A percentile compares a stretch with the other conserved stretches of the same genome.
These are phyloP conservation scores for Neodon shergylaensis DNA, from an alignment of 2,113 vertebrate genomes.

Conservation along the genomic window DNA sequence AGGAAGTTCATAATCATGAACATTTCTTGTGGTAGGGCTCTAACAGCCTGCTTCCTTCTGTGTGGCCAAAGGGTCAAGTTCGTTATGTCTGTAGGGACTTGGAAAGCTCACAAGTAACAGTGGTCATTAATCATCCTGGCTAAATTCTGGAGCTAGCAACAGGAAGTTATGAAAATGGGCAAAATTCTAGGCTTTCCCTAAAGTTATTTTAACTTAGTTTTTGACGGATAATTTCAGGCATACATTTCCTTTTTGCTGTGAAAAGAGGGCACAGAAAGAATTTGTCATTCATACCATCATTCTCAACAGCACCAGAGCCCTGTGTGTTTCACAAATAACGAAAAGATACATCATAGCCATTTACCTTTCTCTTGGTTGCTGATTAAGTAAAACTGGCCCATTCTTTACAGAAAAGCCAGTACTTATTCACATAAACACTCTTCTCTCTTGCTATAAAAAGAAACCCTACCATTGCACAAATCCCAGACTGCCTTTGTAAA, in stretches of 20 bases:
- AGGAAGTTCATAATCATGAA: conserved; percentile 44
- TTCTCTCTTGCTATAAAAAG: conserved; percentile 73
- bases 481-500: conserved; percentile 65
- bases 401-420: conserved; percentile 85
- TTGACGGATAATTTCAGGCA: conserved; percentile 71
- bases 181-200: conserved; percentile 61
- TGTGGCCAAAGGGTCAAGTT: conserved; percentile 69
- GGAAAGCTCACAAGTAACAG: conserved; percentile 66
- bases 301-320: conserved; percentile 75
- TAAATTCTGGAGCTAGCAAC: conserved; percentile 61
- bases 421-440: conserved; percentile 85
- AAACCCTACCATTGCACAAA: conserved; percentile 81
- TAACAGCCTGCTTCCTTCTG: conserved; percentile 65
- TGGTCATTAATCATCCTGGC: conserved; percentile 72
- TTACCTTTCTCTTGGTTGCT: conserved; percentile 85
- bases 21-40: background rate
- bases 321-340: conserved; percentile 79
- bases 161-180: conserved; percentile 48
- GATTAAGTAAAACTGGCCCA: conserved; percentile 85
- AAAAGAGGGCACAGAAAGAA: conserved; percentile 67
- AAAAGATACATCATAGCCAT: conserved; percentile 84
- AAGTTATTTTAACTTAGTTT: conserved; percentile 71
- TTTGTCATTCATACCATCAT: conserved; percentile 82
- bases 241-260: conserved; percentile 70
- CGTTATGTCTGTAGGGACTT: conserved; percentile 68